A percentile compares a stretch with the other conserved stretches of the same genome.
Evolutionary conservation across 2,113 vertebrate species (phyloP).

Genomic region (Anhinga rufa): DNA sequence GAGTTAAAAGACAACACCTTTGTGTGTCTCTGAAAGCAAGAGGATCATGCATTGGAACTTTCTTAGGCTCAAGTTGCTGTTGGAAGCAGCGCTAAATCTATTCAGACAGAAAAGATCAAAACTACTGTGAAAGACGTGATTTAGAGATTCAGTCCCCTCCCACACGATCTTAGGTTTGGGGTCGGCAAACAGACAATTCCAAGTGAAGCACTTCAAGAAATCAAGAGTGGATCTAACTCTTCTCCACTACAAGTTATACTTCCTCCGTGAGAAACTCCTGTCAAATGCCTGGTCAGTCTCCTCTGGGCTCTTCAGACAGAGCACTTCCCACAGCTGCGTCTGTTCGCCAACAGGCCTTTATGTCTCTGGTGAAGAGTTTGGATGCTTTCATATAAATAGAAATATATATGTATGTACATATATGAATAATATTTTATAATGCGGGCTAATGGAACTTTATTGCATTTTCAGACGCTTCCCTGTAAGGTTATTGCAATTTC

Average conservation of each 20-base stretch:
- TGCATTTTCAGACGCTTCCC: not conserved
- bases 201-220: not conserved
- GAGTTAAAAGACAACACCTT: not conserved
- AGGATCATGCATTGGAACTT: not conserved
- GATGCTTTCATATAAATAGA: not conserved
- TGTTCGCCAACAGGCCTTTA: not conserved
- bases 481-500: not conserved
- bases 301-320: not conserved
- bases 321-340: not conserved
- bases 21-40: not conserved
- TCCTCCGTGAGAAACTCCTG: not conserved
- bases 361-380: not conserved
- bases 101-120: not conserved
- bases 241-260: not conserved
- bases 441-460: not conserved
- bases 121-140: not conserved
- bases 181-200: not conserved
- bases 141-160: not conserved
- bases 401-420: fast-evolving
- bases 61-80: not conserved
- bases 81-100: not conserved
- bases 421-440: not conserved
- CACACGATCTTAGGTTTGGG: not conserved
- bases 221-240: not conserved
- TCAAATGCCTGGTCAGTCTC: not conserved